A percentile compares a stretch with the other conserved stretches of the same genome.
Conservation (phyloP, 2,113 vertebrate genomes). For the Callopanchax toddi region DNA sequence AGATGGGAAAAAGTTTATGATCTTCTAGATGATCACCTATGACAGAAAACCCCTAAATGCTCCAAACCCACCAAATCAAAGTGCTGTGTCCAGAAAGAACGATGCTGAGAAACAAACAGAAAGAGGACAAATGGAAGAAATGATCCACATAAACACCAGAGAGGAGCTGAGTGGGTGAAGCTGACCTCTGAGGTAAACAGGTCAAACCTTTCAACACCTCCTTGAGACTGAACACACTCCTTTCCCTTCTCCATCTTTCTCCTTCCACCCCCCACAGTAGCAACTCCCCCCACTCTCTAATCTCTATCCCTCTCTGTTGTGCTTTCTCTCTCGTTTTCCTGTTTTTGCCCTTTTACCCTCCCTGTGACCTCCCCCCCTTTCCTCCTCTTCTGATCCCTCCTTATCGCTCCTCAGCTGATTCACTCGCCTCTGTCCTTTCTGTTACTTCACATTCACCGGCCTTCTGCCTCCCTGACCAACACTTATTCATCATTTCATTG, state of each 20-base stretch:
- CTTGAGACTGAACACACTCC: slow-evolving; percentile 19
- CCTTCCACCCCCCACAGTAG: not conserved
- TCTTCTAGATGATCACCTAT: slow-evolving; percentile 18
- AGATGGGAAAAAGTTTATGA: not conserved
- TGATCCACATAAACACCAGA: not conserved
- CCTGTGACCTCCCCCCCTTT: not conserved
- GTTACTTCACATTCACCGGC: not conserved
- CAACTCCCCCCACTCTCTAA: slow-evolving; percentile 9
- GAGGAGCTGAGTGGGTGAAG: not conserved
- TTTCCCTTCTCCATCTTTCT: not conserved
- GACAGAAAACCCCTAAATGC: not conserved
- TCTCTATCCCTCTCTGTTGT: slow-evolving; percentile 13
- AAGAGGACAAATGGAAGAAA: not conserved
- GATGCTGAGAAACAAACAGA: too few relatives aligned
- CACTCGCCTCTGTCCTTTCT: slow-evolving; percentile 8
- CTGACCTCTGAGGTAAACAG: slow-evolving; percentile 41
- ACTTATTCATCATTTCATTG: not conserved
- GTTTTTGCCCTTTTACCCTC: slow-evolving; percentile 55
- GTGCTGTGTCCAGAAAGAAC: too few relatives aligned
- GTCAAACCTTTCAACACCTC: slow-evolving; percentile 64
- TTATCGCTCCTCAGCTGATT: slow-evolving; percentile 20
- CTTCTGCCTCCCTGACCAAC: not conserved
- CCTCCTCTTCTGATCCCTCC: not conserved
- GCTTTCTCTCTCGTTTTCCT: slow-evolving; percentile 49
- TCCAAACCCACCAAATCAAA: too few relatives aligned